Evolutionary conservation across 2,888 invertebrate species (phyloP), one percentile per base, ranked within the genome.

Genomic region (Lypha dubia): DNA sequence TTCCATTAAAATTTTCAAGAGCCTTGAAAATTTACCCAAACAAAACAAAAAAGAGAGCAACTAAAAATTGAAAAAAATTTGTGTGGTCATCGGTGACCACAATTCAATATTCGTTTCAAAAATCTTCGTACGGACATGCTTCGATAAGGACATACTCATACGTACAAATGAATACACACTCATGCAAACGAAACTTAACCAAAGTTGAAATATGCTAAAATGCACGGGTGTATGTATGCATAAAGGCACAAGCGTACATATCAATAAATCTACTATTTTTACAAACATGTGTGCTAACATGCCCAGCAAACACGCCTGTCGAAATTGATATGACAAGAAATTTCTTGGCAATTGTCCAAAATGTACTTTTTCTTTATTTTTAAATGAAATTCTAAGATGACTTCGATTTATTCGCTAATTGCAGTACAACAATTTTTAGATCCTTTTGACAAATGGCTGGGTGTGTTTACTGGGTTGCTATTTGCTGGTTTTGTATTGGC

Each of bases 41-140:
- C n/a, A n/a, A n/a, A n/a, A n/a, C n/a, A n/a, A n/a, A n/a, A 44
- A 71, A 32, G 67, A 44, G 46, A 60, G 28, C 44, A 73, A 53
- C 5, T 44, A 22, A 28, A 70, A 60, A 44, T 80, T 28, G 46
- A 35, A 56, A 73, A 68, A 73, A 68, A 76, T 62, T 73, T 71
- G 58, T 71, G 56, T 28, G 58, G 60, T 73, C 80, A 73, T 73
- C 80, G 68, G 53, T 80, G 60, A 73, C 84, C 84, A 81, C 76
- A 84, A 81, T 84, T 84, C 84, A 81, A 84, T 84, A 84, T 81
- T 81, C 77, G 44, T 77, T 63, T 9, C 56, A 53, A 44, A 76
- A 75, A 68, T 51, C 24, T 53, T 51, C 17, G 28, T 35, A 44
- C 60, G 62, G 44, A 56, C 56, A 20, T 38, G 63, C 22, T 46